phyloP scores from a whole-genome alignment of 2,888 invertebrate species.

The Monochamus alternatus region DNA sequence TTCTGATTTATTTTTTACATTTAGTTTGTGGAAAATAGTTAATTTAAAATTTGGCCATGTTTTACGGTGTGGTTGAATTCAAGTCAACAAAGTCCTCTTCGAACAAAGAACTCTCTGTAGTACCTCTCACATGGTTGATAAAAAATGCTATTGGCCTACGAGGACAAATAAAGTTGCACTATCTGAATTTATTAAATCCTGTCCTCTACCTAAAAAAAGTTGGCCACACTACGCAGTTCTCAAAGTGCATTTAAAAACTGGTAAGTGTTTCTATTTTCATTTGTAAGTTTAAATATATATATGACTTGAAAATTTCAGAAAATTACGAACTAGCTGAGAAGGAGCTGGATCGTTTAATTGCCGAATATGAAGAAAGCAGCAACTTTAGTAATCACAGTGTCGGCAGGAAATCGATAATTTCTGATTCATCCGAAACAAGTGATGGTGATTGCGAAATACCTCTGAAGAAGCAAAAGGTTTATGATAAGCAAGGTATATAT shows the following conservation, averaged over 20 bases:
- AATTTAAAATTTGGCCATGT: too few relatives aligned
- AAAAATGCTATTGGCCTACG: neutral
- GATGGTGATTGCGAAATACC: neutral
- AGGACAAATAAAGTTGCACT: neutral
- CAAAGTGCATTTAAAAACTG: neutral
- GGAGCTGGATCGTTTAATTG: slow-evolving; percentile 1
- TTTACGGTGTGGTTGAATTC: too few relatives aligned
- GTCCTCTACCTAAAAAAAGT: neutral
- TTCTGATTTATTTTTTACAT: neutral
- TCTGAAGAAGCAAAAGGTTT: neutral
- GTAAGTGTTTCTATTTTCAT: neutral
- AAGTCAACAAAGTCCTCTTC: too few relatives aligned
- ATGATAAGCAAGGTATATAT: neutral
- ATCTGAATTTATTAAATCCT: neutral
- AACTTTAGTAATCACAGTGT: neutral
- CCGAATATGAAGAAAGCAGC: neutral
- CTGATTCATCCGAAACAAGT: neutral
- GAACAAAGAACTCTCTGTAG: too few relatives aligned
- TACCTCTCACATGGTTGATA: neutral
- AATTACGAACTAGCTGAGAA: neutral
- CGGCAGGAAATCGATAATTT: neutral
- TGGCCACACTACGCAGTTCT: neutral
- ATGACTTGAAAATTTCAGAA: neutral
- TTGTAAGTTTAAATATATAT: neutral
- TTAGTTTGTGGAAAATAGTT: too few relatives aligned